Base-by-base conservation (phyloP, 2,113 vertebrate species). In the Zosterops hypoxanthus region DNA sequence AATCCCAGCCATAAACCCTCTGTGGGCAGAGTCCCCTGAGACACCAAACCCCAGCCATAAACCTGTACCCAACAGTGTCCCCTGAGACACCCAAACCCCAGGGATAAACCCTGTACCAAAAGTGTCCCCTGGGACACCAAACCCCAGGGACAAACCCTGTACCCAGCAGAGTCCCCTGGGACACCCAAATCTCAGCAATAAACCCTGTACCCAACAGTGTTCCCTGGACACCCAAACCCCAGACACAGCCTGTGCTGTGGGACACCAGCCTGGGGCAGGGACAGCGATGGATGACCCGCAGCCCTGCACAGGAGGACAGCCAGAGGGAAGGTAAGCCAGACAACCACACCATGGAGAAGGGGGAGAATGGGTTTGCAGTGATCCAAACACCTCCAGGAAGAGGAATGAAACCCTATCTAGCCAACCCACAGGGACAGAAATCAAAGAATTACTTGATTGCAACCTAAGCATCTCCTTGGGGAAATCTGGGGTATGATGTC, bases 241-340 rank as follows among this genome's bases (percentile, higher is more conserved):
- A 61, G 46, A 41, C 4, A 75, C 23, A 49, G 21, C 12, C 10
- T 22, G 6, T 16, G 34, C 28, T 9, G 18, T 18, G 39, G 22
- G 12, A 24, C 47, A 49, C 12, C 50, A 57, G 5, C 24, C 13
- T 5, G 5, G 42, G n/a, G 12, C 28, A 34, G 23, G 8, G 70
- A n/a, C 21, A 28, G 1, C 0, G 15, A 12, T 25, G 28, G 22
- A 14, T 22, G 8, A 29, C 5, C 22, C 42, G 36, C 71, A 86
- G n/a, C 21, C 39, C 4, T 33, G 24, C 11, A 33, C 69, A 39
- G 15, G 13, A 0, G 4, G 18, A 23, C 0, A 5, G 21, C 1
- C 7, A 70, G 49, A 64, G 6, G 8, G 7, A 46, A 36, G 26
- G 23, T 36, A 21, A 34, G 59, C 18, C 18, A 77, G 13, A 18